A percentile compares a stretch with the other conserved stretches of the same genome.
Conservation (phyloP, 2,113 vertebrate species). For the Tragelaphus imberbis region DNA sequence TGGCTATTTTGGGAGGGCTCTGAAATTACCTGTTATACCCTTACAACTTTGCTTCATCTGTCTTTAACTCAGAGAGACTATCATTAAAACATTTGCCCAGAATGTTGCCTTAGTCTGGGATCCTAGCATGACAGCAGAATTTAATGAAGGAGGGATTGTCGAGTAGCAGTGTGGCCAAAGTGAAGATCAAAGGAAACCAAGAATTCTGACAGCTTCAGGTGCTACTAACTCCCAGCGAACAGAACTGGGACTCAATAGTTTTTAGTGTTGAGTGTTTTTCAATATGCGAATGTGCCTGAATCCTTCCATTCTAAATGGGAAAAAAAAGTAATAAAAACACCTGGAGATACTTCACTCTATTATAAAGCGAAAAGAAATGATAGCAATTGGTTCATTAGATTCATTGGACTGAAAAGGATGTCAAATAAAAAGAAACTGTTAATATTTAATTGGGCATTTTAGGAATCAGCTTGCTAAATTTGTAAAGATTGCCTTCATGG, state of each 20-base stretch:
- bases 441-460: constrained; percentile 55
- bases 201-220: background rate
- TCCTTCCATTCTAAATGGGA: background rate
- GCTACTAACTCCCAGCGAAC: background rate
- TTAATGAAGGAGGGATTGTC: background rate
- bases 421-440: constrained; percentile 42
- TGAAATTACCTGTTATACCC: background rate
- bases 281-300: background rate
- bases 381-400: background rate
- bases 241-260: background rate
- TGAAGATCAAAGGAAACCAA: background rate
- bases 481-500: constrained; percentile 56
- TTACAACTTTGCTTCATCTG: background rate
- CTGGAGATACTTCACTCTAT: background rate
- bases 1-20: background rate
- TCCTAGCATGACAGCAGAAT: background rate
- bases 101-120: background rate
- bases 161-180: background rate
- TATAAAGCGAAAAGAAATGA: constrained; percentile 2
- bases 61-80: background rate
- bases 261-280: background rate
- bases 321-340: background rate
- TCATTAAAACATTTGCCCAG: background rate
- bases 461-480: constrained; percentile 48
- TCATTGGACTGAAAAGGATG: background rate